These are phyloP conservation scores for Crenichthys baileyi DNA, from an alignment of 2,797 vertebrate genomes.

Conservation along the genomic window DNA sequence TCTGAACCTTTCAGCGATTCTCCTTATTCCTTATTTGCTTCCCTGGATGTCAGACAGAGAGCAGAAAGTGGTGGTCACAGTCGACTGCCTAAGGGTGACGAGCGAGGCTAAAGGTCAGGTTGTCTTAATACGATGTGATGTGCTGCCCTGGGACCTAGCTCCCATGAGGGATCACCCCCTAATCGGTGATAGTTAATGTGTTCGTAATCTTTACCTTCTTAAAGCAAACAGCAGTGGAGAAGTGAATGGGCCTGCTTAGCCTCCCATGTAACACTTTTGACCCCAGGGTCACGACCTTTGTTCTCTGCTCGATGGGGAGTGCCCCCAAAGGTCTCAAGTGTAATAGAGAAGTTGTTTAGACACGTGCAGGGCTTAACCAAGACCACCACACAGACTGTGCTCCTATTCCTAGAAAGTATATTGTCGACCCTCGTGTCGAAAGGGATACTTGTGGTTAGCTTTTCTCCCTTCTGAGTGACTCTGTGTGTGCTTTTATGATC, in stretches of 20 bases:
- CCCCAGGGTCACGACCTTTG: constrained; percentile 93
- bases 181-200: constrained; percentile 95
- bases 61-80: constrained; percentile 64
- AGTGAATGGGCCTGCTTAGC: constrained; percentile 86
- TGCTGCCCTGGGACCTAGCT: constrained; percentile 73
- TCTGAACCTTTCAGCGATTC: constrained; percentile 42
- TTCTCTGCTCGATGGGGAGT: constrained; percentile 88
- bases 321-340: constrained; percentile 85
- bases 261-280: constrained; percentile 91
- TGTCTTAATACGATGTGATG: constrained; percentile 81
- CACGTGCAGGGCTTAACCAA: constrained; percentile 84
- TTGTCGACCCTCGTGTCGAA: constrained; percentile 16
- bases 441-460: constrained; percentile 37
- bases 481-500: constrained; percentile 39
- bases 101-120: constrained; percentile 71
- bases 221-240: constrained; percentile 90
- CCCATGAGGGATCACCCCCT: constrained; percentile 87
- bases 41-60: constrained; percentile 16
- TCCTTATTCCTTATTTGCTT: constrained; percentile 2
- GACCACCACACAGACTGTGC: constrained; percentile 68
- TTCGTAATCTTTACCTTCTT: constrained; percentile 92
- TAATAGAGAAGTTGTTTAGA: constrained; percentile 93
- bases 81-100: constrained; percentile 66
- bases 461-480: constrained; percentile 33
- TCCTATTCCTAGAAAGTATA: constrained; percentile 52